Conservation (phyloP, 2,888 invertebrate species). For the Archips xylosteana region DNA sequence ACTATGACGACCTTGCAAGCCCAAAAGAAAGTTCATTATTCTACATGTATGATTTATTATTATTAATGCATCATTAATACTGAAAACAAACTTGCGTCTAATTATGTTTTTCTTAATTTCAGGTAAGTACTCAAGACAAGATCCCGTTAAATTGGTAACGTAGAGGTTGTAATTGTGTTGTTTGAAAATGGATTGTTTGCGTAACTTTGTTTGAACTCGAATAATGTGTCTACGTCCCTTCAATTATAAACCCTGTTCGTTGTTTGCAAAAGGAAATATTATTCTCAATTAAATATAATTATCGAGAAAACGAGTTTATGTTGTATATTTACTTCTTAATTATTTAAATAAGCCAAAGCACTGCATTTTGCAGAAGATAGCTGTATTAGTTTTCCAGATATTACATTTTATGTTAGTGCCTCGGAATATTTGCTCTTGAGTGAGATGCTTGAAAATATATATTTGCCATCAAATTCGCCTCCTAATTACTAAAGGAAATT, state of each 20-base stretch:
- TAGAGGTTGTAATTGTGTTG: constrained; percentile 20
- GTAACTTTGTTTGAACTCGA: constrained; percentile 25
- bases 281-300: constrained; percentile 1
- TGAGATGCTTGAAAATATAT: no score
- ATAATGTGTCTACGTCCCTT: constrained; percentile 19
- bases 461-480: no score
- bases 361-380: no score
- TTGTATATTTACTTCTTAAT: neutral
- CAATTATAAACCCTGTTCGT: constrained; percentile 16
- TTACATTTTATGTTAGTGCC: no score
- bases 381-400: no score
- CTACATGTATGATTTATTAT: no score
- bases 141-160: constrained; percentile 22
- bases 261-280: constrained; percentile 14
- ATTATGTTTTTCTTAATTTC: constrained; percentile 17
- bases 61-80: no score
- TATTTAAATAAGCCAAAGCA: neutral
- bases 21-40: no score
- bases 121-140: constrained; percentile 32
- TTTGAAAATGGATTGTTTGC: constrained; percentile 12
- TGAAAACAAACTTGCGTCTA: neutral
- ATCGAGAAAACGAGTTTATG: constrained; percentile 6
- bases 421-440: no score
- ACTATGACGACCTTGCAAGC: no score
- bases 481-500: no score